Base-by-base conservation (phyloP, 2,797 vertebrate genomes). In the Syngnathus acus region DNA sequence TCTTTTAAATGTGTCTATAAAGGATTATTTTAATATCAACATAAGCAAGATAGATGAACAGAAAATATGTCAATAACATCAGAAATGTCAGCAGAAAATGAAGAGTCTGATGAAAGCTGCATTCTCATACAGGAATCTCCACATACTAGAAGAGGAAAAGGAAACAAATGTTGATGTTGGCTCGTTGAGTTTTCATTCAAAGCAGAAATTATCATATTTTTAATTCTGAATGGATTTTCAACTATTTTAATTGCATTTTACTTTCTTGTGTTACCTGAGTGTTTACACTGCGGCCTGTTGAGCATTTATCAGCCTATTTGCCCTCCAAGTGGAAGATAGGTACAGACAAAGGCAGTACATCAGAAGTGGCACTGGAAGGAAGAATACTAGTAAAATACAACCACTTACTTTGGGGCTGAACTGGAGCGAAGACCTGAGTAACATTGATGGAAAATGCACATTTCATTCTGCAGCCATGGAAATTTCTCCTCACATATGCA, bases 351-450 rank as follows among this genome's bases (percentile, higher is more conserved):
- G 68, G 66, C 50, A 45, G 32, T 2, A 32, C 39, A n/a, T 72
- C 69, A 43, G 65, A 67, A 66, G 77, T 81, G 65, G 9, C n/a
- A 63, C 11, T 69, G 50, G 10, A 54, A 65, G n/a, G 51, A 53
- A 65, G 19, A 42, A 23, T n/a, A 10, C 8, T 7, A 50, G 37
- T 19, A 62, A 9, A 8, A 1, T n/a, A 16, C 9, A n/a, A 6
- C 16, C 9, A 53, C 85, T 83, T 81, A 88, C 87, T 74, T 68
- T 74, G 69, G 17, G 7, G 47, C 14, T 9, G 65, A 9, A 60
- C 32, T 16, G 16, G 55, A 65, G 14, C 6, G 51, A 67, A 66
- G 23, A 70, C 51, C 65, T 10, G 19, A 71, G 37, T 32, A 58
- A 14, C 6, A 48, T 19, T 51, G 23, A n/a, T 5, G 38, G 13